phyloP scores from a whole-genome alignment of 2,113 vertebrate genomes.

The Ardeotis arabs region DNA sequence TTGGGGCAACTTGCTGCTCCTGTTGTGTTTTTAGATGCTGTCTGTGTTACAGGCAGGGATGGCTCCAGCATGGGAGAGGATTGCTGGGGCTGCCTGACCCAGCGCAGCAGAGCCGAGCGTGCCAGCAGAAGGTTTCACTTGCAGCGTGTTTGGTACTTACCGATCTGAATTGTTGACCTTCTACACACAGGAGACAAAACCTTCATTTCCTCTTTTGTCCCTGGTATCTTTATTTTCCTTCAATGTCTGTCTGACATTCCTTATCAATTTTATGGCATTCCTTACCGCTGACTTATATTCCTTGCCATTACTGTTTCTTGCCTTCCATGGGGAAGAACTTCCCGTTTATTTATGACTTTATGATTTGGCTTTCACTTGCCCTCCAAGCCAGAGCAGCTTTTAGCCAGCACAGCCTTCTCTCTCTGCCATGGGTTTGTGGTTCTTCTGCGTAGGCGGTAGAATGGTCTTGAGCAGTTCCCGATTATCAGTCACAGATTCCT shows the following conservation, averaged over 20 bases:
- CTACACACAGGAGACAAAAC: neutral
- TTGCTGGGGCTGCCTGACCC: neutral
- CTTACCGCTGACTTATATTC: neutral
- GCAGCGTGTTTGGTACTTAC: neutral
- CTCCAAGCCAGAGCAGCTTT: neutral
- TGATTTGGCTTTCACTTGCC: neutral
- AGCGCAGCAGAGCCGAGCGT: neutral
- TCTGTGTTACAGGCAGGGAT: neutral
- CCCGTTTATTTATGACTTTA: neutral
- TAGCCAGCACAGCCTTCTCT: neutral
- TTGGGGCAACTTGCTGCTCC: neutral
- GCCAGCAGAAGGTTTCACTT: neutral
- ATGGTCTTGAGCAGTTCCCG: slow-evolving; percentile 12
- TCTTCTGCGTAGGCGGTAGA: neutral
- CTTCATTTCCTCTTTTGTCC: neutral
- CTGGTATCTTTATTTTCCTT: neutral
- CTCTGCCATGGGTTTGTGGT: neutral
- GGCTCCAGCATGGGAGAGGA: neutral
- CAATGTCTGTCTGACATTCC: neutral
- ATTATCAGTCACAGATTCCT: slow-evolving; percentile 40
- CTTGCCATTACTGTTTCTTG: neutral
- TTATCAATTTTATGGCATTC: neutral
- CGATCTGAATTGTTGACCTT: neutral
- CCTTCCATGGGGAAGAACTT: neutral
- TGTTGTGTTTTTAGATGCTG: fast-evolving